Evolutionary conservation across 2,113 vertebrate genomes (phyloP).

Genomic region (Entelurus aequoreus): DNA sequence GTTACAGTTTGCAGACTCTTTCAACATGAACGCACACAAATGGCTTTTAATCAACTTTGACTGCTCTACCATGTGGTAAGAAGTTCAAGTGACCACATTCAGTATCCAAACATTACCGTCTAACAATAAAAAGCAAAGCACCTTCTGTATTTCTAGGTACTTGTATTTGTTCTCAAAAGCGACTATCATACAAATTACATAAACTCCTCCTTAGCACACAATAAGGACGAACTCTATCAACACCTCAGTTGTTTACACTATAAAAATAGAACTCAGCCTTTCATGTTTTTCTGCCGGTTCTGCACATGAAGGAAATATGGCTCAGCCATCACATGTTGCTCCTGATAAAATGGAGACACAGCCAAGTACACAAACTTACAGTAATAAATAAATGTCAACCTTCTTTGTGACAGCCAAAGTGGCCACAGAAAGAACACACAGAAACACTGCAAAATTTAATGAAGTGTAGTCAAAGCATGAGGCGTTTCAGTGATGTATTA

Average conservation of each 20-base stretch:
- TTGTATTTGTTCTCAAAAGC: not conserved
- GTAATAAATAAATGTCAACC: too few relatives aligned
- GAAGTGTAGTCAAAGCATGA: too few relatives aligned
- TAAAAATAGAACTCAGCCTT: constrained; percentile 41
- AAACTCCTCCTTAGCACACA: too few relatives aligned
- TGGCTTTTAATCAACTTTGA: constrained; percentile 96
- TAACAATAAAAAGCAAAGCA: not conserved
- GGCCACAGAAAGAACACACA: too few relatives aligned
- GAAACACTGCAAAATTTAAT: too few relatives aligned
- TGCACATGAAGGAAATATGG: constrained; percentile 26
- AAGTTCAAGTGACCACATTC: not conserved
- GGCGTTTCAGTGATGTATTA: too few relatives aligned
- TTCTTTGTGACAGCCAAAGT: too few relatives aligned
- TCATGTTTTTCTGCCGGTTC: constrained; percentile 55
- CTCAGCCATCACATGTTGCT: not conserved
- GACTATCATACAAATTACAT: too few relatives aligned
- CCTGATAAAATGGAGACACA: too few relatives aligned
- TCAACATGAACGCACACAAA: constrained; percentile 96
- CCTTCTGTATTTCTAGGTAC: not conserved
- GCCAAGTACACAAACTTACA: too few relatives aligned
- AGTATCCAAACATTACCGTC: not conserved
- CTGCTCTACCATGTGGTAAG: constrained; percentile 98
- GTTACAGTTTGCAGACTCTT: constrained; percentile 90
- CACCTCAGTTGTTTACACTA: constrained; percentile 28
- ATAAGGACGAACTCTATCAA: constrained; percentile 24